Conservation (phyloP, 2,888 invertebrate genomes). For the Nematopogon swammerdamellus region DNA sequence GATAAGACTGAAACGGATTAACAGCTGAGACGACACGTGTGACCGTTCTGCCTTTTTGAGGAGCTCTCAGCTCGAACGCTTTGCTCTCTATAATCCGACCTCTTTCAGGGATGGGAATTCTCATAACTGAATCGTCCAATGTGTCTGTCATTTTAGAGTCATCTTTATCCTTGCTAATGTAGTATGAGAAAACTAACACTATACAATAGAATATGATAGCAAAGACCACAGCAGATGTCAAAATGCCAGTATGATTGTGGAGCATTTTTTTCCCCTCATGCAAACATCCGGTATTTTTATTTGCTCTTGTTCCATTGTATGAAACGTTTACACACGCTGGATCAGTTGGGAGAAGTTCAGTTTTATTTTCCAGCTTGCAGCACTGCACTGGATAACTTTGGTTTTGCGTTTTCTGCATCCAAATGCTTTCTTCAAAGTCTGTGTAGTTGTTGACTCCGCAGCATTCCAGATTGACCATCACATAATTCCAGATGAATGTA, state of each 20-base stretch:
- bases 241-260: slow-evolving; percentile 21
- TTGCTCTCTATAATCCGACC: neutral
- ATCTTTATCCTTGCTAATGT: slow-evolving; percentile 26
- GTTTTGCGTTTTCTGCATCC: slow-evolving; percentile 21
- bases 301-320: slow-evolving; percentile 15
- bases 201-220: slow-evolving; percentile 19
- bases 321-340: slow-evolving; percentile 22
- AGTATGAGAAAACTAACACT: slow-evolving; percentile 30
- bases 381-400: slow-evolving; percentile 29
- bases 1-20: slow-evolving; percentile 32
- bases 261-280: slow-evolving; percentile 23
- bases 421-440: slow-evolving; percentile 30
- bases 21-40: slow-evolving; percentile 29
- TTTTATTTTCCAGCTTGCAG: slow-evolving; percentile 27
- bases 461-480: slow-evolving; percentile 38
- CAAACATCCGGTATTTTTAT: slow-evolving; percentile 29
- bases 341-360: slow-evolving; percentile 22
- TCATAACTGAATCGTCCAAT: slow-evolving; percentile 10
- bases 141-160: too few species aligned
- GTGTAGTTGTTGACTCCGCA: slow-evolving; percentile 30
- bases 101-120: slow-evolving; percentile 12
- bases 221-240: slow-evolving; percentile 27
- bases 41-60: neutral
- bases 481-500: slow-evolving; percentile 28
- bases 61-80: neutral